Percentiles rank a stretch among this genome's conserved stretches.
Evolutionary conservation across 2,113 vertebrate genomes (phyloP).

Genomic region (Ardeotis arabs): DNA sequence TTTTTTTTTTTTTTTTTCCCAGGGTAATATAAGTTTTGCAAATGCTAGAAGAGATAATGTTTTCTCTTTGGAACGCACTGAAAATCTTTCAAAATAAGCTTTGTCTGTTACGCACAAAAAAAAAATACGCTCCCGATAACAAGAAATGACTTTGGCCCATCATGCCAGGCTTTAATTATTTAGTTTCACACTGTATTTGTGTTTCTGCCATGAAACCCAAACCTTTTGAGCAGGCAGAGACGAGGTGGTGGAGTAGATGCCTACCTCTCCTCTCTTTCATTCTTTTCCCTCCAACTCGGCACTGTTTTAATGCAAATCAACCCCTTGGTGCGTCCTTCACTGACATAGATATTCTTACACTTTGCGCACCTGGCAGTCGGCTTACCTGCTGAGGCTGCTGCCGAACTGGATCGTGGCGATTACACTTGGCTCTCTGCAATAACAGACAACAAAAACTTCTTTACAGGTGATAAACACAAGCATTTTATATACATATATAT

Average conservation of each 20-base stretch:
- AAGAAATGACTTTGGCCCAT: background rate
- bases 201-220: constrained; percentile 44
- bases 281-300: background rate
- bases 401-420: background rate
- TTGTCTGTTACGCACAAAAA: background rate
- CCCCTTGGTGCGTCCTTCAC: background rate
- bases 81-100: constrained; percentile 17
- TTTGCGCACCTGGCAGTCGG: background rate
- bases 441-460: background rate
- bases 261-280: background rate
- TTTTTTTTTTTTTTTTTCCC: background rate
- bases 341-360: constrained; percentile 21
- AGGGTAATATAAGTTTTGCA: background rate
- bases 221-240: background rate
- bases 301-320: constrained; percentile 36
- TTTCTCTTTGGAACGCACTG: background rate
- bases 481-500: background rate
- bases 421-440: background rate
- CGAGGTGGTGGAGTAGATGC: background rate
- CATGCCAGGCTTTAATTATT: constrained; percentile 54
- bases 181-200: constrained; percentile 15
- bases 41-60: background rate
- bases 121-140: background rate
- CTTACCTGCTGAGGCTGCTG: background rate
- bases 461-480: background rate